Percentiles rank a stretch among this genome's conserved stretches.
Evolutionary conservation across 2,113 vertebrate species (phyloP).

Genomic region (Alligator sinensis): DNA sequence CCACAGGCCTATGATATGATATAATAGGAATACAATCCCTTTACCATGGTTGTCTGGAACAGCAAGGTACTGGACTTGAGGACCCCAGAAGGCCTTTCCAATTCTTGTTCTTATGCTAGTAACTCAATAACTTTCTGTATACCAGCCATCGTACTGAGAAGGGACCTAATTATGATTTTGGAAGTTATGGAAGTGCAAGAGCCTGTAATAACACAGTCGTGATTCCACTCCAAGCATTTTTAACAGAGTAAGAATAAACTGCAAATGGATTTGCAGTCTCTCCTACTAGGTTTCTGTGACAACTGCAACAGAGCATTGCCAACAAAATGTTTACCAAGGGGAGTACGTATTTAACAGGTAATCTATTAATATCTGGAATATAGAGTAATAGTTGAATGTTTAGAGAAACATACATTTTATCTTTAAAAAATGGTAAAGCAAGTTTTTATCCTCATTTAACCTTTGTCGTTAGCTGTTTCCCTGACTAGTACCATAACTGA

Average conservation of each 20-base stretch:
- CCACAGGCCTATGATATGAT: not conserved
- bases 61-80: not conserved
- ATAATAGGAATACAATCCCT: no score
- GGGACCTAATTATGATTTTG: slow-evolving; percentile 37
- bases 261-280: slow-evolving; percentile 16
- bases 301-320: slow-evolving; percentile 18
- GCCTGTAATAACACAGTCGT: not conserved
- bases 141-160: not conserved
- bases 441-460: not conserved
- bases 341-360: slow-evolving; percentile 24
- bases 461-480: not conserved
- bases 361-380: slow-evolving; percentile 2
- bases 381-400: not conserved
- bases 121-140: slow-evolving; percentile 12
- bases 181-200: not conserved
- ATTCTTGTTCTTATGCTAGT: slow-evolving; percentile 22
- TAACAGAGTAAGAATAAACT: slow-evolving; percentile 3
- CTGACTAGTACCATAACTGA: slow-evolving; percentile 1
- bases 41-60: no score
- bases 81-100: slow-evolving; percentile 32
- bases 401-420: slow-evolving; percentile 4
- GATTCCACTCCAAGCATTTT: not conserved
- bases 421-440: slow-evolving; percentile 1
- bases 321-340: slow-evolving; percentile 17
- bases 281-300: not conserved